Conservation (phyloP, 2,888 invertebrate genomes). For the Pediacus dermestoides region DNA sequence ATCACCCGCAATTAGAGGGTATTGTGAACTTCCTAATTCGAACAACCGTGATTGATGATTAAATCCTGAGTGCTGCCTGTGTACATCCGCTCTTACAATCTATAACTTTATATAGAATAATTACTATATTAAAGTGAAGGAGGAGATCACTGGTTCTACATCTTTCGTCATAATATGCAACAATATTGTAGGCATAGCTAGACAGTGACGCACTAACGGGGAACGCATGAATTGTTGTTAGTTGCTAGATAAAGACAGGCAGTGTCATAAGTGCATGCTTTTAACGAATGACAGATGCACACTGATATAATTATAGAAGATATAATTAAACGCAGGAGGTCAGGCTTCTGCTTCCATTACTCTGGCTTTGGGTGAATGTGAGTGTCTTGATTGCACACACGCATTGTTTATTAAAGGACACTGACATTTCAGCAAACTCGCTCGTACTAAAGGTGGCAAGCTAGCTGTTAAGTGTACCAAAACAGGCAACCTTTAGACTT, state of each 20-base stretch:
- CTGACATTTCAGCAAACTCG: too few species aligned
- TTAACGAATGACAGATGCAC: constrained; percentile 25
- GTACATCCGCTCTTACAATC: constrained; percentile 1
- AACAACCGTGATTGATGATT: neutral
- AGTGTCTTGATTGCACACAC: neutral
- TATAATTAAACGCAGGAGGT: constrained; percentile 22
- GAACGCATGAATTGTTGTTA: too few species aligned
- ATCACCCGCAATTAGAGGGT: constrained; percentile 1
- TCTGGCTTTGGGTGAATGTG: neutral
- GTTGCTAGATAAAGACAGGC: constrained; percentile 1
- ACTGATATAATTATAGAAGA: constrained; percentile 24
- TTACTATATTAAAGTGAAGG: too few species aligned
- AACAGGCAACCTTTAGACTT: too few species aligned
- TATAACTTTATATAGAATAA: too few species aligned
- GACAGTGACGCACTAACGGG: neutral
- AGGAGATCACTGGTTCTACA: too few species aligned
- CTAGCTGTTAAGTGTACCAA: too few species aligned
- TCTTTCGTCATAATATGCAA: too few species aligned
- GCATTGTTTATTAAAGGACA: neutral
- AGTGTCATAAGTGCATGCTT: constrained; percentile 7
- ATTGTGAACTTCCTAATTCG: constrained; percentile 1
- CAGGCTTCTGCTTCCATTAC: constrained; percentile 10
- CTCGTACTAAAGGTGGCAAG: too few species aligned
- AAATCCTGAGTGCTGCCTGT: neutral
- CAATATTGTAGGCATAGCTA: too few species aligned